Evolutionary conservation across 2,888 invertebrate genomes (phyloP).

Genomic region (Nephrotoma appendiculata): DNA sequence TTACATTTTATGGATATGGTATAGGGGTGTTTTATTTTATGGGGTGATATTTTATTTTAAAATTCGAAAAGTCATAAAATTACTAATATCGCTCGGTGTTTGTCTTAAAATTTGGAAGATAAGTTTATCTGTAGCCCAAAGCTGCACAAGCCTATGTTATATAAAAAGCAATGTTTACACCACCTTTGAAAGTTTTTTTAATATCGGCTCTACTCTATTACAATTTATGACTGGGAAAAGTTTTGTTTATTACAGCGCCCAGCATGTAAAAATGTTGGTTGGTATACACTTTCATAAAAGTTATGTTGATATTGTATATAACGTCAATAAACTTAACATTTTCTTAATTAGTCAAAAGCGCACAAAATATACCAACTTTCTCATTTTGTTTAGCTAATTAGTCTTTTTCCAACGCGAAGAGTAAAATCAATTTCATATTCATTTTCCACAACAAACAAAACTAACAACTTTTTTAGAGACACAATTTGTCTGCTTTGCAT

Average conservation of each 20-base stretch:
- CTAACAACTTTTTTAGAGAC: background rate
- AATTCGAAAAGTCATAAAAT: background rate
- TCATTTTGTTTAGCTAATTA: background rate
- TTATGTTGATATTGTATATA: background rate
- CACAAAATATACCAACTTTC: background rate
- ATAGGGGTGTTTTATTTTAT: background rate
- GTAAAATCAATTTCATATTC: background rate
- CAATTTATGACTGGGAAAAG: too few species aligned
- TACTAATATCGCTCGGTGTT: background rate
- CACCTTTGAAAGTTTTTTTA: background rate
- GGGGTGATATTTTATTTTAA: background rate
- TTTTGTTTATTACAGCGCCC: background rate
- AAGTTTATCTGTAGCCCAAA: background rate
- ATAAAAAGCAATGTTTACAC: background rate
- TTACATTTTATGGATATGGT: background rate
- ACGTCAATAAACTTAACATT: background rate
- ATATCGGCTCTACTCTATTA: too few species aligned
- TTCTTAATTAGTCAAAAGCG: background rate
- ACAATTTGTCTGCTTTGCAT: background rate
- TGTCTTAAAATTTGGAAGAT: background rate
- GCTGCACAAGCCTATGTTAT: background rate
- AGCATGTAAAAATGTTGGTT: background rate
- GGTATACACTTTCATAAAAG: background rate
- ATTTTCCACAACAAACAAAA: background rate
- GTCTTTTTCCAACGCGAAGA: background rate